These are phyloP conservation scores for Apeira syringaria DNA, from an alignment of 2,888 invertebrate species.

Conservation along the genomic window DNA sequence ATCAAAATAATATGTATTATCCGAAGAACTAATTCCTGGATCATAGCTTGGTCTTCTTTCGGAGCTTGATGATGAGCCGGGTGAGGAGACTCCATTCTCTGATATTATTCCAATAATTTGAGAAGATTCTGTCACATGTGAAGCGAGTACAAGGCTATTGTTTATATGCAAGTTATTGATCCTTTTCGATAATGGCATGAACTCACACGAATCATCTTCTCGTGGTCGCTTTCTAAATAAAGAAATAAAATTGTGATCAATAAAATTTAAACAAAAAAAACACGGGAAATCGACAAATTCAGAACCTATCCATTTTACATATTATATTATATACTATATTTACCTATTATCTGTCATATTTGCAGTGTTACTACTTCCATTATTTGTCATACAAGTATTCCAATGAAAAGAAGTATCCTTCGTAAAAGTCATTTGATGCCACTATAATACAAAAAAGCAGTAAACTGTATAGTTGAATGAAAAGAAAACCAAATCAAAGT, in stretches of 20 bases:
- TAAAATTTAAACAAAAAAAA: no score
- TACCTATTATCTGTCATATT: conserved; percentile 79
- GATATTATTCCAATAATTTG: conserved; percentile 54
- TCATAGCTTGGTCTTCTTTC: conserved; percentile 84
- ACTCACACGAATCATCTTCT: conserved; percentile 90
- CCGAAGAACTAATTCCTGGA: conserved; percentile 89
- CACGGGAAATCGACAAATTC: no score
- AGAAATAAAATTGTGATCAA: conserved; percentile 8
- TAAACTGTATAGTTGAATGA: no score
- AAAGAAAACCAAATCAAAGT: no score
- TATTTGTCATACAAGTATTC: conserved; percentile 55
- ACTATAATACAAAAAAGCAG: background rate
- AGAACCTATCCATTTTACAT: background rate
- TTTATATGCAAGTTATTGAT: conserved; percentile 95
- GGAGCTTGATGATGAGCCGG: conserved; percentile 58
- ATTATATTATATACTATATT: background rate
- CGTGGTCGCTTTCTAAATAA: conserved; percentile 89
- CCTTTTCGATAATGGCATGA: conserved; percentile 94
- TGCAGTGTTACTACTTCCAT: conserved; percentile 61
- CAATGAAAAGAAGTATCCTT: conserved; percentile 51
- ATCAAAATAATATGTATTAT: conserved; percentile 94
- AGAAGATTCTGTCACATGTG: conserved; percentile 56
- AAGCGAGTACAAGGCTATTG: conserved; percentile 61
- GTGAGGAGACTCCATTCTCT: conserved; percentile 60
- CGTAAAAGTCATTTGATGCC: conserved; percentile 63